phyloP scores from a whole-genome alignment of 2,113 vertebrate genomes.

The Pterocles gutturalis region DNA sequence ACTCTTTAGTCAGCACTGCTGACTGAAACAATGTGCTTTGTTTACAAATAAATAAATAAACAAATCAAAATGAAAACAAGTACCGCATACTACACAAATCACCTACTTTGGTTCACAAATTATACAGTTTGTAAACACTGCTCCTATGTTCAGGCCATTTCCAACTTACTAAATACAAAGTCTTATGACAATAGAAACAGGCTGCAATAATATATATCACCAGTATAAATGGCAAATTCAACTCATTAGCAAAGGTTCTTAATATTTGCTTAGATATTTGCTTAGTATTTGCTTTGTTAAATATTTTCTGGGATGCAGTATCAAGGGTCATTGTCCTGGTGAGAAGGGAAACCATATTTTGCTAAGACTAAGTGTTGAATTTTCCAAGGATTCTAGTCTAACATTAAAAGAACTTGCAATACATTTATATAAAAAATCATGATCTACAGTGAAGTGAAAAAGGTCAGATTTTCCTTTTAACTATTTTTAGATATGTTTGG shows the following conservation, averaged over 20 bases:
- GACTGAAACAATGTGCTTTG: not conserved
- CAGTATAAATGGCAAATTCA: not conserved
- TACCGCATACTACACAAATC: not conserved
- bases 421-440: not conserved
- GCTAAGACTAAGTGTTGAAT: not conserved
- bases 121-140: not conserved
- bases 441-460: not conserved
- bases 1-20: not conserved
- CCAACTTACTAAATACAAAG: not conserved
- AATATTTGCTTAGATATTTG: not conserved
- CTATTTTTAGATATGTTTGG: not conserved
- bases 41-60: not conserved
- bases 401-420: not conserved
- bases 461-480: not conserved
- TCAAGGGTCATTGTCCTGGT: not conserved
- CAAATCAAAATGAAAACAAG: not conserved
- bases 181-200: not conserved
- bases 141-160: not conserved
- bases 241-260: not conserved
- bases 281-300: not conserved
- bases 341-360: not conserved
- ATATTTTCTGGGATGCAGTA: not conserved
- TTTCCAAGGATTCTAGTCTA: not conserved
- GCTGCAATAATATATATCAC: not conserved
- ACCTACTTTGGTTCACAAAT: not conserved